Conservation (phyloP, 2,113 vertebrate species). For the Spea multiplicata region DNA sequence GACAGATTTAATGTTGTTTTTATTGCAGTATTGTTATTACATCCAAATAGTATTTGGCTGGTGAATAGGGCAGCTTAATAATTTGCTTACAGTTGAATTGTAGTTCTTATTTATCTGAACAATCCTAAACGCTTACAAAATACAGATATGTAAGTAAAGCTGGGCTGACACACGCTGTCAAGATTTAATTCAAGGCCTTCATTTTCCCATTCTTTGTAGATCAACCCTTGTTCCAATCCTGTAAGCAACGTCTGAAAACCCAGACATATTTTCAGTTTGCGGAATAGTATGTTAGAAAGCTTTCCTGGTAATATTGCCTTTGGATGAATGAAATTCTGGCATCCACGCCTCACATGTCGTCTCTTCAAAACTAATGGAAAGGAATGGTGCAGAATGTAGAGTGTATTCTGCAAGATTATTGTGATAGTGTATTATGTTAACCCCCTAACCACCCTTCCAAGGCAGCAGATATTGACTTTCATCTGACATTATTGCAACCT, state of each 20-base stretch:
- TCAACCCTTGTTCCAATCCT: conserved; percentile 4
- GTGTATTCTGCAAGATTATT: not conserved
- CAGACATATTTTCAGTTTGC: conserved; percentile 13
- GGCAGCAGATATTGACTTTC: no score
- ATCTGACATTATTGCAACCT: no score
- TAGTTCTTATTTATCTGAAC: not conserved
- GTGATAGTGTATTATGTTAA: conserved; percentile 11
- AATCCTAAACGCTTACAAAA: not conserved
- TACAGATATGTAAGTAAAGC: not conserved
- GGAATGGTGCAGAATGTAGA: not conserved
- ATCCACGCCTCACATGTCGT: conserved; percentile 11
- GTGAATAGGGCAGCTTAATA: no score
- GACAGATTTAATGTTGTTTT: no score
- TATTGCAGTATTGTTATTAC: no score
- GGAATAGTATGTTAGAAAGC: conserved; percentile 1
- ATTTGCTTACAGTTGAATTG: not conserved
- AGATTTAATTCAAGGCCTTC: not conserved
- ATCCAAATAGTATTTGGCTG: no score
- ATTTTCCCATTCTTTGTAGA: conserved; percentile 18
- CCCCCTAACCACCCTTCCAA: no score
- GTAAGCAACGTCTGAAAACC: conserved; percentile 9
- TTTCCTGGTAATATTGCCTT: conserved; percentile 22
- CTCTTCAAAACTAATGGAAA: conserved; percentile 5
- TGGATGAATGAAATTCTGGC: conserved; percentile 13
- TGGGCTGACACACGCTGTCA: not conserved